Evolutionary conservation across 2,113 vertebrate genomes (phyloP).

Genomic region (Panurus biarmicus): DNA sequence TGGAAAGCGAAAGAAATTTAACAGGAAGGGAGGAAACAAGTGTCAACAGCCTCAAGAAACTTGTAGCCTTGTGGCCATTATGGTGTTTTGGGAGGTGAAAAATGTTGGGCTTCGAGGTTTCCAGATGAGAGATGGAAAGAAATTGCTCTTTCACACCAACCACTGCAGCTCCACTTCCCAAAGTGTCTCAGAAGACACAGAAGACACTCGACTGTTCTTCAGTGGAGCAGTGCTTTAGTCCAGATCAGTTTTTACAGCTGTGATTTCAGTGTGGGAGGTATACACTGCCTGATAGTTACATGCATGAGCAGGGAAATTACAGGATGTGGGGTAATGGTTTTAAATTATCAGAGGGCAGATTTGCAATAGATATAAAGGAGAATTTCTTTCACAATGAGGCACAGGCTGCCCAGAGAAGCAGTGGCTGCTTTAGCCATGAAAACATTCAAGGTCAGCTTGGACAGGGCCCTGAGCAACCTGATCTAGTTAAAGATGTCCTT

Average conservation of each 20-base stretch:
- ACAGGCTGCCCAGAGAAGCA: not conserved
- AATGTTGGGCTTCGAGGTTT: not conserved
- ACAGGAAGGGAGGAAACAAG: slow-evolving; percentile 15
- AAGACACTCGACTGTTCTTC: not conserved
- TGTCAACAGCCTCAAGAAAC: not conserved
- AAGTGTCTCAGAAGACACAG: not conserved
- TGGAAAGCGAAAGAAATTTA: not conserved
- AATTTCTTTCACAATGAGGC: not conserved
- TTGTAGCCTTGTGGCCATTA: not conserved
- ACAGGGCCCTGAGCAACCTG: not conserved
- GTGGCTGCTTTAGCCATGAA: not conserved
- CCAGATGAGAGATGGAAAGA: not conserved
- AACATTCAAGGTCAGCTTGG: not conserved
- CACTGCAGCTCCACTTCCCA: not conserved
- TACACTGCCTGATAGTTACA: not conserved
- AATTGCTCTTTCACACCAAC: not conserved
- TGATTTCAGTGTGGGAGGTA: not conserved
- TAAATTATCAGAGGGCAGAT: not conserved
- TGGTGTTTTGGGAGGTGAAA: not conserved
- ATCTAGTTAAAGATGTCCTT: not conserved
- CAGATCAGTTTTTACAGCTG: not conserved
- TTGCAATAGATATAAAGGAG: not conserved
- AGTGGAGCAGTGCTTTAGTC: not conserved
- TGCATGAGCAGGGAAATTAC: not conserved
- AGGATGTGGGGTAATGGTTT: not conserved